Evolutionary conservation across 2,113 vertebrate genomes (phyloP).

Genomic region (Scomber scombrus): DNA sequence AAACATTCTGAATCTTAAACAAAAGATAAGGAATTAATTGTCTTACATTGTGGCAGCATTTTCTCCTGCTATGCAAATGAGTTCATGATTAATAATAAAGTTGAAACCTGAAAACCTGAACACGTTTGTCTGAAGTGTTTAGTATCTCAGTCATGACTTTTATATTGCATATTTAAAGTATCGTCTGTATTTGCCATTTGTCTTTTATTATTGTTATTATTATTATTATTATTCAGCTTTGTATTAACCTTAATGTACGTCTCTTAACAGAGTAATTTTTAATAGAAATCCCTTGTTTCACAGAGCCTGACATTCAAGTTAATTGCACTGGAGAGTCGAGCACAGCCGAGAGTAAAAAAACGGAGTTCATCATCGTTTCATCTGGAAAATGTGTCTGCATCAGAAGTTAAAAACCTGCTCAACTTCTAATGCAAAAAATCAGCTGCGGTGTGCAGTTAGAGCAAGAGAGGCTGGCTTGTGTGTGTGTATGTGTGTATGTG

Average conservation of each 20-base stretch:
- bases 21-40: too few relatives aligned
- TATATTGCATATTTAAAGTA: too few relatives aligned
- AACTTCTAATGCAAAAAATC: conserved; percentile 22
- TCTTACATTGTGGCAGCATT: too few relatives aligned
- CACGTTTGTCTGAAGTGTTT: too few relatives aligned
- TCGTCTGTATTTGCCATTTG: too few relatives aligned
- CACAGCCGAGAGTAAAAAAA: conserved; percentile 38
- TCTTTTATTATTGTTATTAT: not conserved
- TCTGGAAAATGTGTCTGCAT: conserved; percentile 18
- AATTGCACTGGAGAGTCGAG: conserved; percentile 34
- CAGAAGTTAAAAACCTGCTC: conserved; percentile 35
- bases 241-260: not conserved
- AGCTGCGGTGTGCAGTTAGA: conserved; percentile 6
- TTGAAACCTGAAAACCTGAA: too few relatives aligned
- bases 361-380: conserved; percentile 8
- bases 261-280: not conserved
- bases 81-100: too few relatives aligned
- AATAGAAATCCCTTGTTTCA: not conserved
- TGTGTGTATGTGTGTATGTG: conserved; percentile 5
- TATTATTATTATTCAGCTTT: not conserved
- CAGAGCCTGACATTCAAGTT: conserved; percentile 11
- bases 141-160: too few relatives aligned
- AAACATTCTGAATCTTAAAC: not conserved
- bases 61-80: too few relatives aligned
- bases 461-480: too few relatives aligned